Conservation (phyloP, 1,140 invertebrate species). For the Thaumetopoea pityocampa region DNA sequence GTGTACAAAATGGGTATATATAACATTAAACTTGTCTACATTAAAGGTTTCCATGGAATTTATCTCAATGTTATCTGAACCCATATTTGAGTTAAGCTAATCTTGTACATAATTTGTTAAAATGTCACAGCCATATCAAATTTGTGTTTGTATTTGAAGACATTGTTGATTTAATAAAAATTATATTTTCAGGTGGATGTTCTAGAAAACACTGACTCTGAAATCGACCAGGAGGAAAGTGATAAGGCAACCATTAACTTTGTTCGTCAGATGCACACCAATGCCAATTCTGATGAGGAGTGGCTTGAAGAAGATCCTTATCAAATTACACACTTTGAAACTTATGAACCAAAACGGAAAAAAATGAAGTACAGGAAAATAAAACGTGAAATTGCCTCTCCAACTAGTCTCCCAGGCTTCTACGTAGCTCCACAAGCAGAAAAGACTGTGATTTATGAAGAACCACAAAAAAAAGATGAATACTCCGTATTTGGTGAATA, state of each 20-base stretch:
- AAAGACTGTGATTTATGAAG: slow-evolving; percentile 30
- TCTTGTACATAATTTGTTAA: slow-evolving; percentile 1
- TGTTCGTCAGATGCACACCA: slow-evolving; percentile 45
- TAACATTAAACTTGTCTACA: too few relatives aligned
- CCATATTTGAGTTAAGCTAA: too few relatives aligned
- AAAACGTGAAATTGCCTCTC: slow-evolving; percentile 48
- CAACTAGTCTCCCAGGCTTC: slow-evolving; percentile 22
- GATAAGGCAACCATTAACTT: slow-evolving; percentile 43
- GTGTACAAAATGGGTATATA: too few relatives aligned
- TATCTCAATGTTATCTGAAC: too few relatives aligned
- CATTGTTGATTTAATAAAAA: background rate
- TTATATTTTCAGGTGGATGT: slow-evolving; percentile 51
- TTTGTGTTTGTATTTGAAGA: background rate
- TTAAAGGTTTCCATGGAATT: too few relatives aligned
- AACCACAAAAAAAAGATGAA: slow-evolving; percentile 41
- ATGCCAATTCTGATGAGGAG: slow-evolving; percentile 48
- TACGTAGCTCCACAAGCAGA: slow-evolving; percentile 35
- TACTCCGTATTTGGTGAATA: slow-evolving; percentile 61
- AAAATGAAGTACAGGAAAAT: slow-evolving; percentile 48
- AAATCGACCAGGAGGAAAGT: slow-evolving; percentile 37
- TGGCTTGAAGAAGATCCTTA: slow-evolving; percentile 62
- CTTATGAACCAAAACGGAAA: slow-evolving; percentile 41
- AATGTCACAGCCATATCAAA: too few relatives aligned
- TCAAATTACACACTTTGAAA: slow-evolving; percentile 37
- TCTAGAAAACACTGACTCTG: slow-evolving; percentile 42